Conservation (phyloP, 2,797 vertebrate species). For the Bovichtus diacanthus region DNA sequence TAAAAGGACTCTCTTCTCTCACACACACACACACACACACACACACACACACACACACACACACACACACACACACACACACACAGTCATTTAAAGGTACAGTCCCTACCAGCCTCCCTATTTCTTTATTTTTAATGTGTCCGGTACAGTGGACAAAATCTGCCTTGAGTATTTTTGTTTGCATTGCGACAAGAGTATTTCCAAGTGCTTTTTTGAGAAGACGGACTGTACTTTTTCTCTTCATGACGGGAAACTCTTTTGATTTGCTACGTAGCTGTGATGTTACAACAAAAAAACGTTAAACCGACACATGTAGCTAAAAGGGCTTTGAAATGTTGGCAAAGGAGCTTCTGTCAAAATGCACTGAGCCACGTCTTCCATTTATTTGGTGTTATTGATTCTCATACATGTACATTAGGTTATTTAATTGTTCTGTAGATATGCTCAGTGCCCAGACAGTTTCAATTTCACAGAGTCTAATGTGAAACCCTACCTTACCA, state of each 20-base stretch:
- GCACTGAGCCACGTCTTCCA: conserved; percentile 78
- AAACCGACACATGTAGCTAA: conserved; percentile 37
- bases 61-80: conserved; percentile 14
- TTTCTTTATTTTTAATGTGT: conserved; percentile 39
- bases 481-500: conserved; percentile 57
- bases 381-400: conserved; percentile 33
- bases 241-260: conserved; percentile 38
- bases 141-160: conserved; percentile 38
- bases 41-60: conserved; percentile 10
- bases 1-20: neutral
- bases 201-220: conserved; percentile 62
- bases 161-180: conserved; percentile 59
- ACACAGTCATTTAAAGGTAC: conserved; percentile 41
- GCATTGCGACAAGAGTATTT: conserved; percentile 47
- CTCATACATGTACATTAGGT: conserved; percentile 50
- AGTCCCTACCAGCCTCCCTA: conserved; percentile 45
- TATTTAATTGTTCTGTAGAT: conserved; percentile 69
- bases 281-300: conserved; percentile 5
- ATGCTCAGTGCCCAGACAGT: conserved; percentile 39
- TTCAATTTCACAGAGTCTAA: conserved; percentile 59
- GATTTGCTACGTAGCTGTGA: conserved; percentile 26
- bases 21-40: conserved; percentile 1
- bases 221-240: conserved; percentile 42
- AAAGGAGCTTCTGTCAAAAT: conserved; percentile 55
- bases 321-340: conserved; percentile 65